Evolutionary conservation across 2,888 invertebrate genomes (phyloP), one percentile per base, ranked within the genome.

Genomic region (Phasia obesa): DNA sequence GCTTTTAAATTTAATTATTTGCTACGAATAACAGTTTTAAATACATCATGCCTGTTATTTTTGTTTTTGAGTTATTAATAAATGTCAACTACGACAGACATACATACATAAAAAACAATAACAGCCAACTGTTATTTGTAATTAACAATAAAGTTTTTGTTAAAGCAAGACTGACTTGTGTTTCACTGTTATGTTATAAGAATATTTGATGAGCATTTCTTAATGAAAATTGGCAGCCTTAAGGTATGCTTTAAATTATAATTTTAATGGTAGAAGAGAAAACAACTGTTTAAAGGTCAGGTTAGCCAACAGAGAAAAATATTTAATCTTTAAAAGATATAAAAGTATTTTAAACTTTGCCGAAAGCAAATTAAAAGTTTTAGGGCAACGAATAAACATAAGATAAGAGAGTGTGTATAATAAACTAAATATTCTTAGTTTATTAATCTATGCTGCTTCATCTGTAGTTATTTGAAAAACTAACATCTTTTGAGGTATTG

Each of bases 201-300:
- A 64, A 78, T 47, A 55, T 64, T 70, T 69, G 60, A 77, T 62
- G 53, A 62, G 9, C 31, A 62, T 35, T 42, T 51, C 31, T n/a
- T 75, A 75, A 81, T 64, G 64, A 75, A 38, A 57, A 75, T 42
- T 70, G 70, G 35, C 70, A 71, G 62, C 77, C 77, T 64, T 31
- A 62, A 70, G 64, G 47, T 70, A 70, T 70, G 62, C 55, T 55
- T 44, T 38, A 62, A 62, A 47, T 60, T 77, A 62, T 55, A 49
- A 35, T 23, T 35, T 47, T n/a, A n/a, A n/a, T n/a, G n/a, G n/a
- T n/a, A 35, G n/a, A 35, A 15, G n/a, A 11, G 5, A n/a, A 31
- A n/a, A 13, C 44, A 21, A 27, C 19, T 47, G 51, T 42, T 51
- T 27, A 17, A 9, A 38, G 71, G 23, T 49, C 13, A 17, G 44